Conservation (phyloP, 2,797 vertebrate genomes). For the Denticeps clupeoides region DNA sequence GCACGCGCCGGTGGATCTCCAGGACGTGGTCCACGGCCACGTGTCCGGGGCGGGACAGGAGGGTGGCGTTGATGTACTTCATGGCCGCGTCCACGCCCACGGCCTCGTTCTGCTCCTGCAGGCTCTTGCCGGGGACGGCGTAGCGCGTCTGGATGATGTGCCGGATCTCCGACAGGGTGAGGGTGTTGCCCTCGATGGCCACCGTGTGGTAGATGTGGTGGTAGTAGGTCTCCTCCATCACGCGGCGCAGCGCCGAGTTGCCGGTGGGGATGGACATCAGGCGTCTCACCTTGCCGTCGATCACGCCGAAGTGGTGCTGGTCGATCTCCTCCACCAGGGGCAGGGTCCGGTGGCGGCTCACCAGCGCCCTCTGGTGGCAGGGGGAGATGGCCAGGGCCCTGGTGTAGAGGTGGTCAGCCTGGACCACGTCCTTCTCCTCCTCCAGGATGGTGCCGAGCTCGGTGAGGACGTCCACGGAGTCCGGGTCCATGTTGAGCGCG, state of each 20-base stretch:
- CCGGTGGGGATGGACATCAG: constrained; percentile 95
- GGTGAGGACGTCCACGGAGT: constrained; percentile 81
- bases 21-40: constrained; percentile 69
- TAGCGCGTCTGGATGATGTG: constrained; percentile 95
- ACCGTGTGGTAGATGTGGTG: constrained; percentile 98
- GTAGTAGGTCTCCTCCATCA: constrained; percentile 97
- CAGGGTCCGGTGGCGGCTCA: constrained; percentile 80
- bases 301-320: constrained; percentile 83
- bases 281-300: constrained; percentile 85
- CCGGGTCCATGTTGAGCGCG: constrained; percentile 83
- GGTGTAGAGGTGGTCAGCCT: constrained; percentile 86
- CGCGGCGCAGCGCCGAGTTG: constrained; percentile 77
- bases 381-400: constrained; percentile 83
- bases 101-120: constrained; percentile 93
- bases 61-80: constrained; percentile 85
- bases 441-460: constrained; percentile 89
- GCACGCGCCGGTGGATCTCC: constrained; percentile 84
- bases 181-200: constrained; percentile 91
- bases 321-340: constrained; percentile 94
- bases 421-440: constrained; percentile 89
- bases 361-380: constrained; percentile 75
- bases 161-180: constrained; percentile 86
- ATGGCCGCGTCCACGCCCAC: constrained; percentile 87
- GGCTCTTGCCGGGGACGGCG: constrained; percentile 84
- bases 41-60: constrained; percentile 69